Evolutionary conservation across 2,888 invertebrate genomes (phyloP).

Genomic region (Alviniconcha strummeri): DNA sequence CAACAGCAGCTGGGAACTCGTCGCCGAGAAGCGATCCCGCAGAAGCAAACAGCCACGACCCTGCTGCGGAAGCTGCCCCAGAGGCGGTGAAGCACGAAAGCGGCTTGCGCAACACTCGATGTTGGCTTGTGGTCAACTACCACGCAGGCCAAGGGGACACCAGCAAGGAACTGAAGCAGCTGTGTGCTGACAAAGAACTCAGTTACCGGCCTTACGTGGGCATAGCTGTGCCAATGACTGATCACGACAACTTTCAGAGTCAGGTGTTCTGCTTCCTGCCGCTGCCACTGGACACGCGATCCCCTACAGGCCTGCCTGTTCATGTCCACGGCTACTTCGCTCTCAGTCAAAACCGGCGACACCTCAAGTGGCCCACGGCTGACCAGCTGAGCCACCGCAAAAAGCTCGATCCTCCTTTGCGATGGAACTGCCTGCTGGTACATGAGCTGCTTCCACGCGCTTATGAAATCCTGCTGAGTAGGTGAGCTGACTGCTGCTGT

Average conservation of each 20-base stretch:
- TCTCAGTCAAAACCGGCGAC: constrained; percentile 65
- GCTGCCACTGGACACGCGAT: constrained; percentile 57
- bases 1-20: too few species aligned
- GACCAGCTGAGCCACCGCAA: constrained; percentile 40
- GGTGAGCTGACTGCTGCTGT: not conserved
- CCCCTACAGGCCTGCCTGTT: constrained; percentile 67
- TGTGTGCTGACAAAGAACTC: constrained; percentile 41
- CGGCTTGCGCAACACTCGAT: not conserved
- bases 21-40: too few species aligned
- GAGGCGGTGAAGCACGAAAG: not conserved
- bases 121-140: constrained; percentile 50
- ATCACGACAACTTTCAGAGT: constrained; percentile 44
- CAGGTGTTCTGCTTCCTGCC: constrained; percentile 70
- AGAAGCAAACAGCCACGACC: too few species aligned
- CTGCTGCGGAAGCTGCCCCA: too few species aligned
- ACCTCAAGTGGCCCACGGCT: constrained; percentile 66
- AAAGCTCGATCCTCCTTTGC: constrained; percentile 20
- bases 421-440: constrained; percentile 17
- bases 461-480: not conserved
- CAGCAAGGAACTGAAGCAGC: constrained; percentile 39
- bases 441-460: constrained; percentile 10
- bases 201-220: constrained; percentile 57
- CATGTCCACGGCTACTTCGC: constrained; percentile 70
- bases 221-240: constrained; percentile 50
- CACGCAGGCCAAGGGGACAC: constrained; percentile 42